Evolutionary conservation across 2,797 vertebrate genomes (phyloP).

Genomic region (Microhierax caerulescens): DNA sequence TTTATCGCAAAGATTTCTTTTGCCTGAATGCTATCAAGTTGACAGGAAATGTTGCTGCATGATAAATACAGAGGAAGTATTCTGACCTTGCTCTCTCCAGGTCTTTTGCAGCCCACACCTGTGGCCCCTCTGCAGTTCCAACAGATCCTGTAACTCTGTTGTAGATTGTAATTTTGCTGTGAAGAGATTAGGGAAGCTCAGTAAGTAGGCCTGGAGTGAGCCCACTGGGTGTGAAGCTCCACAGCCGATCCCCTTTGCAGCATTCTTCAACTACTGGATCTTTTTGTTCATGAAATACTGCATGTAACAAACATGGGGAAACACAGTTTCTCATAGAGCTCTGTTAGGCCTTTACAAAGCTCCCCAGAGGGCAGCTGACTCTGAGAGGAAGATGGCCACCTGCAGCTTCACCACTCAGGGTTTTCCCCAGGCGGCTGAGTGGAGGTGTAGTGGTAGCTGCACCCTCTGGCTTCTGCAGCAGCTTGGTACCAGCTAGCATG

Average conservation of each 20-base stretch:
- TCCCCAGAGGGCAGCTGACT: not conserved
- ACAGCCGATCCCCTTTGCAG: not conserved
- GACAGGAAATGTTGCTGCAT: not conserved
- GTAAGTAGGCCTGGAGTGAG: not conserved
- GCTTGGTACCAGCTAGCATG: not conserved
- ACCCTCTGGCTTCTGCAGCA: not conserved
- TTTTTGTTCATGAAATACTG: not conserved
- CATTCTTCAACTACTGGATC: not conserved
- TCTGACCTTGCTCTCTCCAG: not conserved
- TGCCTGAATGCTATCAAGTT: not conserved
- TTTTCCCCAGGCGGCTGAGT: accelerated
- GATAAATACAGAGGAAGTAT: not conserved
- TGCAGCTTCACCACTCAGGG: not conserved
- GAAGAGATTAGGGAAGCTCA: not conserved
- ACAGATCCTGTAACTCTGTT: not conserved
- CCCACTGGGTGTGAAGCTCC: not conserved
- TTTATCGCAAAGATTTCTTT: not conserved
- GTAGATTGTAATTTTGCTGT: not conserved
- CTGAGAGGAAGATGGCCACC: not conserved
- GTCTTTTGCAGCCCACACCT: not conserved
- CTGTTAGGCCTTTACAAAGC: not conserved
- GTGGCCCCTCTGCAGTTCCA: not conserved
- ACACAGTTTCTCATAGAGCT: not conserved
- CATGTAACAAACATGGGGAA: not conserved
- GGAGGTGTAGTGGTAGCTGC: not conserved